These are phyloP conservation scores for Dolichomitus sp. DNA, from an alignment of 2,888 invertebrate genomes.

Conservation along the genomic window DNA sequence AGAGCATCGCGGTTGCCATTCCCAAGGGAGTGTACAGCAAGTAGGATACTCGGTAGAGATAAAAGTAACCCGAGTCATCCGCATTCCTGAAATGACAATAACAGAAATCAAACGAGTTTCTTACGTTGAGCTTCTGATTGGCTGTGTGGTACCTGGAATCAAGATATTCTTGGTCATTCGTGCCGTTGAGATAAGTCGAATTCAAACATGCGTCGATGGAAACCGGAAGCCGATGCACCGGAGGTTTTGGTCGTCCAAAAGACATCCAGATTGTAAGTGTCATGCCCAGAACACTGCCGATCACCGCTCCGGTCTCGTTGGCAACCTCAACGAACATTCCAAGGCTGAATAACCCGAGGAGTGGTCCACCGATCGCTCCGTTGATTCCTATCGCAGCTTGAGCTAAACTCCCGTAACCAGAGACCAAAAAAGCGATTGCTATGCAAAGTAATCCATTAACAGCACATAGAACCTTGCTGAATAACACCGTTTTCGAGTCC, in stretches of 20 bases:
- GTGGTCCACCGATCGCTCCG: constrained; percentile 95
- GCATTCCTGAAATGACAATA: constrained; percentile 48
- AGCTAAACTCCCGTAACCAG: constrained; percentile 77
- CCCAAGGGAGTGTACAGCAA: constrained; percentile 91
- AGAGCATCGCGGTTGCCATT: constrained; percentile 86
- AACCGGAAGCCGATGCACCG: constrained; percentile 68
- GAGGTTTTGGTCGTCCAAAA: constrained; percentile 77
- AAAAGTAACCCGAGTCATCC: constrained; percentile 86
- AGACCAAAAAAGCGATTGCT: constrained; percentile 77
- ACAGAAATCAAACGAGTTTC: constrained; percentile 4
- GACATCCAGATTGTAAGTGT: constrained; percentile 71
- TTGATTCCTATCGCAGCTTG: constrained; percentile 93
- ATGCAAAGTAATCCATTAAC: constrained; percentile 76
- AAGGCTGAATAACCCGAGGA: constrained; percentile 94
- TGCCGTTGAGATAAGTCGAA: constrained; percentile 35
- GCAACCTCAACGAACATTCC: constrained; percentile 96
- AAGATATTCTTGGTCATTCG: constrained; percentile 28
- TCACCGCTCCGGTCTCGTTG: constrained; percentile 87
- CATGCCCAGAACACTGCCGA: constrained; percentile 74
- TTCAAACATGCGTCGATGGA: constrained; percentile 74
- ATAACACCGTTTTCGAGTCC: constrained; percentile 91
- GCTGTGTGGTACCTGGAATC: constrained; percentile 53
- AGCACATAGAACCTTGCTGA: constrained; percentile 84
- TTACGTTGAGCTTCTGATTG: background rate
- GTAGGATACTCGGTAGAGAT: constrained; percentile 91